Conservation (phyloP, 2,888 invertebrate genomes). For the Stenchaetothrips biformis region DNA sequence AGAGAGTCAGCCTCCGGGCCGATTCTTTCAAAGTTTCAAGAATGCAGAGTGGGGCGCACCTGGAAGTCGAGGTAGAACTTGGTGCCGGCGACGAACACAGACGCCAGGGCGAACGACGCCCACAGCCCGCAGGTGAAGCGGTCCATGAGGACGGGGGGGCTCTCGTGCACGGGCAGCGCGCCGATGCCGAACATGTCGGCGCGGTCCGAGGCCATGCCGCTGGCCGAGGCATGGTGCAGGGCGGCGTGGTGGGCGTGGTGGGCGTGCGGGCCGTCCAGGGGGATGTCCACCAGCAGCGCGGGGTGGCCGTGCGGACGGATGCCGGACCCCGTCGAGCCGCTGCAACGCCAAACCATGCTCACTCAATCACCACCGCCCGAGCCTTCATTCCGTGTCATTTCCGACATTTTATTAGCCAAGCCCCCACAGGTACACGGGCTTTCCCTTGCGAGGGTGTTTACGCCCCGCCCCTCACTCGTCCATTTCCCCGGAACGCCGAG, state of each 20-base stretch:
- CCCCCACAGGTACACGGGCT: too few species aligned
- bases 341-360: not conserved
- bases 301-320: not conserved
- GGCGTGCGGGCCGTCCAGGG: not conserved
- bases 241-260: not conserved
- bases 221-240: not conserved
- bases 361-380: too few species aligned
- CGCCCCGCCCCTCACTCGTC: too few species aligned
- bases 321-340: slow-evolving; percentile 6
- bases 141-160: slow-evolving; percentile 35
- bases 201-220: not conserved
- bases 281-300: slow-evolving; percentile 1
- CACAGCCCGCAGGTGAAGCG: slow-evolving; percentile 50
- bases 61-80: slow-evolving; percentile 69
- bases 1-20: slow-evolving; percentile 34
- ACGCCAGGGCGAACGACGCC: slow-evolving; percentile 64
- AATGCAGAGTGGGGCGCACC: slow-evolving; percentile 40
- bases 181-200: slow-evolving; percentile 8
- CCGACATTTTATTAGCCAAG: too few species aligned
- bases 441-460: too few species aligned
- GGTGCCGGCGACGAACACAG: slow-evolving; percentile 63
- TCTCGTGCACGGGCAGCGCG: slow-evolving; percentile 20
- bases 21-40: not conserved
- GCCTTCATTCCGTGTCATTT: too few species aligned
- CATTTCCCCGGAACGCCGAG: too few species aligned